Conservation (phyloP, 2,888 invertebrate genomes). For the Sinelater perroti region DNA sequence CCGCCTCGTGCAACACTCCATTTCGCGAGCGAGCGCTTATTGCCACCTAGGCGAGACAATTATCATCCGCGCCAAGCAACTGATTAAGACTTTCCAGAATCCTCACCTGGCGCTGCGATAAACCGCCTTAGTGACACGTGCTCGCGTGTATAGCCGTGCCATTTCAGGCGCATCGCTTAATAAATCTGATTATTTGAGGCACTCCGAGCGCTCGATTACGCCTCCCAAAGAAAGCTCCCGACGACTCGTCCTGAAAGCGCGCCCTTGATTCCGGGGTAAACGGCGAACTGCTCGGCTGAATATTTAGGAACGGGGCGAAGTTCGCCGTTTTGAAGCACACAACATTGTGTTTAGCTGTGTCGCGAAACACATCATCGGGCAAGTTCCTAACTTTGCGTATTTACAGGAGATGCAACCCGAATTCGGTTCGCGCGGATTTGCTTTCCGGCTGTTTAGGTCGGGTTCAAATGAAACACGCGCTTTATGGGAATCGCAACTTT, state of each 20-base stretch:
- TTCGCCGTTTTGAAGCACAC: slow-evolving; percentile 4
- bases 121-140: slow-evolving; percentile 14
- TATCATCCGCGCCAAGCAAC: slow-evolving; percentile 16
- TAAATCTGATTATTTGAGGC: no score
- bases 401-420: slow-evolving; percentile 6
- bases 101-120: slow-evolving; percentile 22
- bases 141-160: slow-evolving; percentile 10
- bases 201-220: no score
- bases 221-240: no score
- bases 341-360: slow-evolving; percentile 12
- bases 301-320: slow-evolving; percentile 1
- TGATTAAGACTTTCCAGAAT: slow-evolving; percentile 23
- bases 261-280: no score
- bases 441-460: neutral
- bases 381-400: slow-evolving; percentile 12
- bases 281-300: no score
- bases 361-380: neutral
- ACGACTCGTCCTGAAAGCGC: no score
- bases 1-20: neutral
- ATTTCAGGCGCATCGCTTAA: no score
- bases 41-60: slow-evolving; percentile 13
- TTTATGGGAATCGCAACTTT: no score
- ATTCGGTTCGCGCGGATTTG: neutral
- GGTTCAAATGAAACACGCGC: slow-evolving; percentile 8
- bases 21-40: neutral